A percentile compares a stretch with the other conserved stretches of the same genome.
These are phyloP conservation scores for Tetrapedia diversipes DNA, from an alignment of 2,888 invertebrate genomes.

Conservation along the genomic window DNA sequence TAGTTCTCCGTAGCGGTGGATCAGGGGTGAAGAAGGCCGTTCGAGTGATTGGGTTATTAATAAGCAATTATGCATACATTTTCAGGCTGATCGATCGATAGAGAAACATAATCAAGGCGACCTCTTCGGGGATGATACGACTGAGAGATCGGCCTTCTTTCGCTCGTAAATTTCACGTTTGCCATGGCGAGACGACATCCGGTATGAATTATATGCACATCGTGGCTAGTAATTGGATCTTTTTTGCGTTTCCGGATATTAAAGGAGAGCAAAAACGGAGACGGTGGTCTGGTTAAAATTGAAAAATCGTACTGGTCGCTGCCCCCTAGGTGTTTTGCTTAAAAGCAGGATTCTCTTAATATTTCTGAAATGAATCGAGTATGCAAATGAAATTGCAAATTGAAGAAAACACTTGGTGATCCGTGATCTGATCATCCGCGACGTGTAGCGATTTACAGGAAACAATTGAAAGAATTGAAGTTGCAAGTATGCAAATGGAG, in stretches of 20 bases:
- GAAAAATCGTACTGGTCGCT: too few species aligned
- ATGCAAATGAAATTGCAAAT: constrained; percentile 10
- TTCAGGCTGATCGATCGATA: not conserved
- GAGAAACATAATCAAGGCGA: not conserved
- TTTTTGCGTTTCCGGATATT: not conserved
- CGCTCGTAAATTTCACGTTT: not conserved
- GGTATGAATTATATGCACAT: not conserved
- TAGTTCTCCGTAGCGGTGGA: not conserved
- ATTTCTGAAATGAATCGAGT: not conserved
- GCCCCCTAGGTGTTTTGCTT: too few species aligned
- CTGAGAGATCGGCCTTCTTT: too few species aligned
- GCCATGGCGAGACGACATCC: not conserved
- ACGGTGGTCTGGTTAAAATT: not conserved
- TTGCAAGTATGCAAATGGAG: not conserved
- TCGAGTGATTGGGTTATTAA: not conserved
- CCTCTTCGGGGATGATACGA: not conserved
- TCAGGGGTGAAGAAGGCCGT: not conserved
- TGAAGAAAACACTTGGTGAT: not conserved
- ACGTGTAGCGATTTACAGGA: too few species aligned
- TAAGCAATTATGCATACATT: constrained; percentile 2
- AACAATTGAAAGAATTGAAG: too few species aligned
- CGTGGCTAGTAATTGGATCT: not conserved
- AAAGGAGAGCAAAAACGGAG: not conserved
- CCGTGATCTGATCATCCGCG: too few species aligned
- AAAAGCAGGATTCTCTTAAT: not conserved